These are phyloP conservation scores for Euschistus heros DNA, from an alignment of 1,140 invertebrate genomes.

Conservation along the genomic window DNA sequence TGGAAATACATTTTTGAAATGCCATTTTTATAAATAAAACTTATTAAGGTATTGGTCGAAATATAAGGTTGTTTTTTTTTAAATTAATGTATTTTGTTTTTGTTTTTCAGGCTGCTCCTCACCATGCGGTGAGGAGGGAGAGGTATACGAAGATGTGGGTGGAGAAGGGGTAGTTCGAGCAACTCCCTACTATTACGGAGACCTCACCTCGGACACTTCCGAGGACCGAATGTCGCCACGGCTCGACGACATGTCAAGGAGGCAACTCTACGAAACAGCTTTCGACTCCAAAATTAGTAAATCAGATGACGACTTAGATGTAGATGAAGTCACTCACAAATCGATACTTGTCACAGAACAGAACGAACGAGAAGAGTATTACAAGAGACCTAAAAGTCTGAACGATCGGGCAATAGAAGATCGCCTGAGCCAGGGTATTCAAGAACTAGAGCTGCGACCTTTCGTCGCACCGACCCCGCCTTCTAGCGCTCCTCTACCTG, in stretches of 20 bases:
- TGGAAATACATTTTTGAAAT: no score
- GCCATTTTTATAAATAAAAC: no score
- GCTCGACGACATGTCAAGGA: slow-evolving; percentile 52
- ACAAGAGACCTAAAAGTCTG: slow-evolving; percentile 10
- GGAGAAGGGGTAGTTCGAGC: slow-evolving; percentile 31
- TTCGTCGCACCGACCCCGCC: slow-evolving; percentile 59
- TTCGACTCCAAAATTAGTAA: slow-evolving; percentile 76
- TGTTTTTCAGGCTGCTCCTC: background rate
- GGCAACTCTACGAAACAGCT: slow-evolving; percentile 76
- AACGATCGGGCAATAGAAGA: slow-evolving; percentile 20
- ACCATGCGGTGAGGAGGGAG: slow-evolving; percentile 33
- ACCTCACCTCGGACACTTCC: slow-evolving; percentile 15
- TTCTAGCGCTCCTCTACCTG: slow-evolving; percentile 64
- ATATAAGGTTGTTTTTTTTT: no score
- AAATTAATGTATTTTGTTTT: background rate
- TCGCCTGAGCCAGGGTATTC: slow-evolving; percentile 1
- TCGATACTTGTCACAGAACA: slow-evolving; percentile 20
- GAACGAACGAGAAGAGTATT: slow-evolving; percentile 7
- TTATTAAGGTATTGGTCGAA: no score
- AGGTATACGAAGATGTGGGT: slow-evolving; percentile 33
- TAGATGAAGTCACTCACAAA: slow-evolving; percentile 25
- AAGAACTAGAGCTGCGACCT: slow-evolving; percentile 25
- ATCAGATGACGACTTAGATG: slow-evolving; percentile 69
- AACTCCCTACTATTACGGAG: slow-evolving; percentile 29
- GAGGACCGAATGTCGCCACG: slow-evolving; percentile 23